Evolutionary conservation across 2,113 vertebrate genomes (phyloP).

Genomic region (Hippoglossus stenolepis): DNA sequence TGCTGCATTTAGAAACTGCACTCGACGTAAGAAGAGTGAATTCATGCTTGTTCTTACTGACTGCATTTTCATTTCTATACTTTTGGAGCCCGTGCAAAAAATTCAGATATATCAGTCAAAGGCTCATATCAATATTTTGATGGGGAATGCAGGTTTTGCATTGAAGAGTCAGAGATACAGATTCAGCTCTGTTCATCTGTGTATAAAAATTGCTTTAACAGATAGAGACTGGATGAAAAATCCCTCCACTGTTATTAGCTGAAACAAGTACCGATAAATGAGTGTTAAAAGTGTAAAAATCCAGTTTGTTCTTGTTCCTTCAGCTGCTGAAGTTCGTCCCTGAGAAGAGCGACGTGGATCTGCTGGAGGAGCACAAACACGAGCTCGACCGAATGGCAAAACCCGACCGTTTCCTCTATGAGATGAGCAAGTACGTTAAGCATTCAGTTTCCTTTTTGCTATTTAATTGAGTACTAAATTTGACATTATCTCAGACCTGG

Average conservation of each 20-base stretch:
- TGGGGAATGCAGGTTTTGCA: too few relatives aligned
- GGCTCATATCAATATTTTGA: too few relatives aligned
- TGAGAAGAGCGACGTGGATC: constrained; percentile 95
- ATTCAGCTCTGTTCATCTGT: too few relatives aligned
- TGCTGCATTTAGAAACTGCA: neutral
- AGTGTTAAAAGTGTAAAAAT: neutral
- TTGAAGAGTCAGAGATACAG: too few relatives aligned
- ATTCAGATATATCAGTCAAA: too few relatives aligned
- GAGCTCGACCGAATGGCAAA: constrained; percentile 98
- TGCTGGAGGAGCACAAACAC: constrained; percentile 96
- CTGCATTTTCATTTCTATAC: neutral
- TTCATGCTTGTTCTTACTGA: neutral
- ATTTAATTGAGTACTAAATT: constrained; percentile 3
- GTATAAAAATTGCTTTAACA: too few relatives aligned
- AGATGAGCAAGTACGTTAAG: constrained; percentile 95
- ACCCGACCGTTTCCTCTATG: constrained; percentile 96
- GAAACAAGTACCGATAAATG: neutral
- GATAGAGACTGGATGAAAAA: too few relatives aligned
- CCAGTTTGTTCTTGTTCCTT: constrained; percentile 13
- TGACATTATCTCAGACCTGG: constrained; percentile 8
- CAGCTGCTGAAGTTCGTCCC: constrained; percentile 98
- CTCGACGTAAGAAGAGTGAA: neutral
- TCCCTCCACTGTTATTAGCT: too few relatives aligned
- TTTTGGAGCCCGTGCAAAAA: neutral
- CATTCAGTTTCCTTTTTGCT: neutral